These are phyloP conservation scores for Saguinus midas DNA, from an alignment of 2,113 vertebrate species.

Conservation along the genomic window DNA sequence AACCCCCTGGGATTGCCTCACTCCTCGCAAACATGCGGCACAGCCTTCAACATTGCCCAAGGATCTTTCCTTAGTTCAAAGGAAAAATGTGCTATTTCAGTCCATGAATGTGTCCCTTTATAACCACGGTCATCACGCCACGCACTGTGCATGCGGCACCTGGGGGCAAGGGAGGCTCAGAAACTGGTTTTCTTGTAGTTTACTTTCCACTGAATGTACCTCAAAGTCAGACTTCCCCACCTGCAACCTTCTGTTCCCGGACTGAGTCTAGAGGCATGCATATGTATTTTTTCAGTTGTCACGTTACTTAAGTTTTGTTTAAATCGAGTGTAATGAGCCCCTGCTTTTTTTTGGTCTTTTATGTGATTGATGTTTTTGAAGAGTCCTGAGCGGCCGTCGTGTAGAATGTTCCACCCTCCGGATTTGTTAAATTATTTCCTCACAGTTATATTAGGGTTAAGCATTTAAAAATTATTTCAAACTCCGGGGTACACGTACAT, in stretches of 20 bases:
- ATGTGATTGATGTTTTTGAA: neutral
- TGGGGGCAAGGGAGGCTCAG: neutral
- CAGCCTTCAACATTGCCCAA: constrained; percentile 73
- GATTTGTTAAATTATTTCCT: neutral
- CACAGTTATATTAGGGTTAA: neutral
- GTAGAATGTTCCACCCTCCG: neutral
- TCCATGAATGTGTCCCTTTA: constrained; percentile 10
- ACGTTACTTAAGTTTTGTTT: neutral
- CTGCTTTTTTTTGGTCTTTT: neutral
- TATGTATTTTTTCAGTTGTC: neutral
- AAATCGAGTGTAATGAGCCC: neutral
- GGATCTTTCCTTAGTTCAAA: constrained; percentile 75
- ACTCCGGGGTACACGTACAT: too few species aligned
- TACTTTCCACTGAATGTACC: neutral
- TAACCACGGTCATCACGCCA: neutral
- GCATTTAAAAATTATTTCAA: neutral
- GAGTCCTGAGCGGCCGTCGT: neutral
- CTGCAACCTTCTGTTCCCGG: neutral
- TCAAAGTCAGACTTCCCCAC: neutral
- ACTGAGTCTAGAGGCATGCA: neutral
- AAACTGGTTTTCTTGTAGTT: neutral
- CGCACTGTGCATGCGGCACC: neutral
- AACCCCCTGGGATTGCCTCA: constrained; percentile 65
- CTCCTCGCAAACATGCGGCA: neutral
- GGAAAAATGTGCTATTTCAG: constrained; percentile 64